Conservation (phyloP, 2,888 invertebrate species). For the Idaea straminata region DNA sequence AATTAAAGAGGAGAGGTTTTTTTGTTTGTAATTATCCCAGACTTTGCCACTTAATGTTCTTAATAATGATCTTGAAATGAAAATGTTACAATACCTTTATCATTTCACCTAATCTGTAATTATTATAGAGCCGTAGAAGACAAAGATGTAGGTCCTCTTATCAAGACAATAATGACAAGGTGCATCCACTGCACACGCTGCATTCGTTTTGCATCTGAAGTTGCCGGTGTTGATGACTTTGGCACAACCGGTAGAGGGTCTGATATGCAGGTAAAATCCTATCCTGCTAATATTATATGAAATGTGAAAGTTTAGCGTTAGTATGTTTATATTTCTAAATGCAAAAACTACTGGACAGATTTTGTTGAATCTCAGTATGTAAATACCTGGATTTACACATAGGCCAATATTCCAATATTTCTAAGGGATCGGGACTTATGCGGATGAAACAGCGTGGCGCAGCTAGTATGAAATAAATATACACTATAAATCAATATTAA, state of each 20-base stretch:
- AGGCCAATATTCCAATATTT: too few relatives aligned
- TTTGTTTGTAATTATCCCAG: constrained; percentile 4
- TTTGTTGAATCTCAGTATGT: too few relatives aligned
- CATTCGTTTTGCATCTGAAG: constrained; percentile 98
- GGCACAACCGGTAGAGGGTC: constrained; percentile 95
- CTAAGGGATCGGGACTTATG: too few relatives aligned
- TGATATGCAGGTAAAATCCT: constrained; percentile 91
- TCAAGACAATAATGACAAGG: constrained; percentile 99
- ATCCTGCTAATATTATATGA: constrained; percentile 30
- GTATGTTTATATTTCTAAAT: too few relatives aligned
- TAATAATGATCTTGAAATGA: background rate
- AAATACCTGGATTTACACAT: too few relatives aligned
- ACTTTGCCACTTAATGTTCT: background rate
- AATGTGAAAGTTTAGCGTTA: too few relatives aligned
- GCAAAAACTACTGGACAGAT: too few relatives aligned
- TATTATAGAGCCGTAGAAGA: constrained; percentile 95
- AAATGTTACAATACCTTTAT: background rate
- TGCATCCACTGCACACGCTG: constrained; percentile 99
- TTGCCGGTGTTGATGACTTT: constrained; percentile 99
- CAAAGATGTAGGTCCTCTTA: constrained; percentile 98
- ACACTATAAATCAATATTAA: too few relatives aligned
- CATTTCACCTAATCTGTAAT: background rate
- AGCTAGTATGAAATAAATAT: too few relatives aligned
- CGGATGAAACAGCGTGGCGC: too few relatives aligned
- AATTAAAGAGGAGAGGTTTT: too few relatives aligned